These are phyloP conservation scores for Xyliphius kryptos DNA, from an alignment of 2,113 vertebrate genomes.

Conservation along the genomic window DNA sequence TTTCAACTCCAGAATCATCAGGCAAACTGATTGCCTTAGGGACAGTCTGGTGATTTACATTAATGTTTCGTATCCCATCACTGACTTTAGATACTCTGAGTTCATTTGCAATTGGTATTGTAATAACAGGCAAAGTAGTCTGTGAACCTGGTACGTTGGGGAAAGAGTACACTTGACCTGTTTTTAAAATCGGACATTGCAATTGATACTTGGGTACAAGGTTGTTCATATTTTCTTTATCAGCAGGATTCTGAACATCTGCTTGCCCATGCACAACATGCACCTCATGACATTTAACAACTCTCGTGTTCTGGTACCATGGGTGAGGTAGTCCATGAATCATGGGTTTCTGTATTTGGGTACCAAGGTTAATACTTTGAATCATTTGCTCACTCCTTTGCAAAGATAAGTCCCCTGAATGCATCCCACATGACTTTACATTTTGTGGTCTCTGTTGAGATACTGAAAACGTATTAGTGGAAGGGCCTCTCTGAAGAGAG, in stretches of 20 bases:
- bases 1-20: conserved; percentile 58
- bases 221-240: conserved; percentile 51
- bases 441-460: conserved; percentile 60
- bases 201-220: conserved; percentile 93
- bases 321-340: conserved; percentile 66
- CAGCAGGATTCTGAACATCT: conserved; percentile 51
- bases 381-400: conserved; percentile 59
- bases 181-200: conserved; percentile 65
- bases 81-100: conserved; percentile 55
- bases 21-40: conserved; percentile 67
- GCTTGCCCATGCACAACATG: conserved; percentile 56
- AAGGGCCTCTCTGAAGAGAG: conserved; percentile 61
- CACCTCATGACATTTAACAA: conserved; percentile 58
- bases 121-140: conserved; percentile 60
- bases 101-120: conserved; percentile 60
- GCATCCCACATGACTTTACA: conserved; percentile 54
- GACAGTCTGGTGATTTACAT: conserved; percentile 56
- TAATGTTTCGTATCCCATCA: conserved; percentile 62
- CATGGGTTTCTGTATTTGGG: conserved; percentile 63
- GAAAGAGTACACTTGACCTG: conserved; percentile 66
- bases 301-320: conserved; percentile 60
- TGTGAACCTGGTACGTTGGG: conserved; percentile 60
- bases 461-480: conserved; percentile 53
- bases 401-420: conserved; percentile 49
- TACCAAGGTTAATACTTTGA: conserved; percentile 66